Base-by-base conservation (phyloP, 2,888 invertebrate genomes). In the Macaria notata region DNA sequence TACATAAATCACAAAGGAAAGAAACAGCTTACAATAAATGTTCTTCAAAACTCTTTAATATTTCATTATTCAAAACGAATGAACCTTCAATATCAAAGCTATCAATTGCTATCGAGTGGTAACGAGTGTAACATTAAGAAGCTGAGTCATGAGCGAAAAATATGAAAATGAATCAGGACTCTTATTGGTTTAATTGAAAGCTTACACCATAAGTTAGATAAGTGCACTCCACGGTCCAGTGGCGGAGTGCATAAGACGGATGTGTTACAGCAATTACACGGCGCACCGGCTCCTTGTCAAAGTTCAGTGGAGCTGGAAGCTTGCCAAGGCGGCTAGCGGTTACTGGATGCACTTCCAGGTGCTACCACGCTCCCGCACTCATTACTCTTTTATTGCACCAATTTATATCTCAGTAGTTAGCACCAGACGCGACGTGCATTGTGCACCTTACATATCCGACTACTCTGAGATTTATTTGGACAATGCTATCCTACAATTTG, bases 291-390 rank as follows among this genome's bases (percentile, higher is more conserved):
- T 76, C 73, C 74, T 86, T 86, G 87, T 87, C 88, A 90, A 89
- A 90, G 90, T 89, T 90, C 88, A 90, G 85, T 90, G 69, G 89
- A 83, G 79, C 88, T 90, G 89, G 89, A 88, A 75, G 58, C 63
- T 64, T 65, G 89, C 90, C 90, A 89, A 88, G 67, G 76, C 80
- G 81, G 81, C 81, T 83, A 78, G 71, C 64, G 75, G 19, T 2
- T 19, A 19, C 19, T 19, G 19, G 19, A 1, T 74, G 73, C 76
- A 84, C 86, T 88, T 87, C 86, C 86, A 88, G 88, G 85, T 86
- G 86, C 78, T 74, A 62, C 69, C 62, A 61, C 65, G 49, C 71
- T 75, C 73, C 73, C 66, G 31, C 9, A 46, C 47, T 55, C 48
- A 45, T 74, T 75, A 65, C 68, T 54, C 49, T 73, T 72, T 76